Percentiles rank a stretch among this genome's conserved stretches.
Evolutionary conservation across 2,888 invertebrate species (phyloP).

Genomic region (Tortrix viridana): DNA sequence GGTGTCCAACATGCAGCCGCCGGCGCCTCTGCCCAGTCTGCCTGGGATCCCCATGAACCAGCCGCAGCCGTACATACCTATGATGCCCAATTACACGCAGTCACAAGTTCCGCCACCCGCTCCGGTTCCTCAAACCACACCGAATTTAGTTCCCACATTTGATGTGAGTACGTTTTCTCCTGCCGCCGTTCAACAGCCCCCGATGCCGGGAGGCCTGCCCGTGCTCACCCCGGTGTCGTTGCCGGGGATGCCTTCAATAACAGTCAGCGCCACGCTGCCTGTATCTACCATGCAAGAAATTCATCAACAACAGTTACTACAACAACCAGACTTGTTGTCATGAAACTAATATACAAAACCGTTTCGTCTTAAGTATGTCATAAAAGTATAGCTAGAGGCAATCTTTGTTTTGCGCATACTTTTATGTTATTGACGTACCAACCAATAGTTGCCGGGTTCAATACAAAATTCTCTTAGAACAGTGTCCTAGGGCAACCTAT

Average conservation of each 20-base stretch:
- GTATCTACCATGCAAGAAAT: slow-evolving; percentile 84
- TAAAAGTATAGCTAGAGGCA: slow-evolving; percentile 50
- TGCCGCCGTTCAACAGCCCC: slow-evolving; percentile 66
- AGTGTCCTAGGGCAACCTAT: too few relatives aligned
- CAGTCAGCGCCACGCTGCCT: slow-evolving; percentile 89
- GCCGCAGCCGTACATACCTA: slow-evolving; percentile 81
- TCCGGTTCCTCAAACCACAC: slow-evolving; percentile 48
- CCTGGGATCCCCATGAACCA: slow-evolving; percentile 82
- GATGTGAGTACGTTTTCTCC: slow-evolving; percentile 72
- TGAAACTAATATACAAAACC: slow-evolving; percentile 56
- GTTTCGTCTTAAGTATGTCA: slow-evolving; percentile 42
- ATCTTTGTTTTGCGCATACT: slow-evolving; percentile 50
- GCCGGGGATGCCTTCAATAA: slow-evolving; percentile 92
- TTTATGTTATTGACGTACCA: too few relatives aligned
- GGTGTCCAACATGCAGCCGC: slow-evolving; percentile 78
- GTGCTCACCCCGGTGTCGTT: slow-evolving; percentile 88
- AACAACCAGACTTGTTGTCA: slow-evolving; percentile 74
- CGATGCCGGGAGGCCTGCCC: slow-evolving; percentile 65
- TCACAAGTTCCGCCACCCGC: slow-evolving; percentile 53
- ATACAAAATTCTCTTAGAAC: too few relatives aligned
- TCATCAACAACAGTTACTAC: slow-evolving; percentile 73
- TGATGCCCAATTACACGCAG: slow-evolving; percentile 75
- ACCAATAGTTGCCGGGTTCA: too few relatives aligned
- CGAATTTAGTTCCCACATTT: slow-evolving; percentile 72
- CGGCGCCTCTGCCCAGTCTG: slow-evolving; percentile 78